Conservation (phyloP, 2,113 vertebrate genomes). For the Onychostruthus taczanowskii region DNA sequence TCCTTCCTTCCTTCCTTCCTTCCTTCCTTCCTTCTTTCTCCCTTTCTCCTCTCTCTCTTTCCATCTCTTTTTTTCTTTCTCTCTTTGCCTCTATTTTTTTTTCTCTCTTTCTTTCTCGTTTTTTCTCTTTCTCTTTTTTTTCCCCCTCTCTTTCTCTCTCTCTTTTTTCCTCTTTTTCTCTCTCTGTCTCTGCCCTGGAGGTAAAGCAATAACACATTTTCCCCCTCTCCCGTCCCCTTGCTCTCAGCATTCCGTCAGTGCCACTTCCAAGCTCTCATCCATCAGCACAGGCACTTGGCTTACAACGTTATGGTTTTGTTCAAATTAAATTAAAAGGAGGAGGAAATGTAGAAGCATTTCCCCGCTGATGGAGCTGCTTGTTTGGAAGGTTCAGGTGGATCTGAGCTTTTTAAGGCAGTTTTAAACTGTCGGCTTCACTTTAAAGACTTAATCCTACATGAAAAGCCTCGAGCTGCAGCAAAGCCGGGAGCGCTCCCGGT, state of each 20-base stretch:
- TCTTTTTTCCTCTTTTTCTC: no score
- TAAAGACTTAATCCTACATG: background rate
- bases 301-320: background rate
- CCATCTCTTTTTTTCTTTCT: background rate
- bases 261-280: background rate
- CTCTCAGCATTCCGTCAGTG: background rate
- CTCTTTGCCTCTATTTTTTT: fast-evolving
- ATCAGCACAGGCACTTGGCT: background rate
- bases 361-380: background rate
- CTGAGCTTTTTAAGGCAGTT: background rate
- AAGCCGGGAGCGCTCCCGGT: background rate
- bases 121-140: fast-evolving
- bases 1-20: no score
- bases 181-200: background rate
- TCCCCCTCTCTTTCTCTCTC: background rate
- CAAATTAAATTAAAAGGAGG: background rate
- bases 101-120: fast-evolving
- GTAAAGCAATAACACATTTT: background rate
- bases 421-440: background rate
- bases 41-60: no score
- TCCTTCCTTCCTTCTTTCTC: no score
- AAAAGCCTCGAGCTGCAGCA: background rate
- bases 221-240: background rate
- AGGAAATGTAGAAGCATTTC: background rate
- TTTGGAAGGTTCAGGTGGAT: background rate